A percentile compares a stretch with the other conserved stretches of the same genome.
These are phyloP conservation scores for Eurytoma adleriae DNA, from an alignment of 2,888 invertebrate species.

Conservation along the genomic window DNA sequence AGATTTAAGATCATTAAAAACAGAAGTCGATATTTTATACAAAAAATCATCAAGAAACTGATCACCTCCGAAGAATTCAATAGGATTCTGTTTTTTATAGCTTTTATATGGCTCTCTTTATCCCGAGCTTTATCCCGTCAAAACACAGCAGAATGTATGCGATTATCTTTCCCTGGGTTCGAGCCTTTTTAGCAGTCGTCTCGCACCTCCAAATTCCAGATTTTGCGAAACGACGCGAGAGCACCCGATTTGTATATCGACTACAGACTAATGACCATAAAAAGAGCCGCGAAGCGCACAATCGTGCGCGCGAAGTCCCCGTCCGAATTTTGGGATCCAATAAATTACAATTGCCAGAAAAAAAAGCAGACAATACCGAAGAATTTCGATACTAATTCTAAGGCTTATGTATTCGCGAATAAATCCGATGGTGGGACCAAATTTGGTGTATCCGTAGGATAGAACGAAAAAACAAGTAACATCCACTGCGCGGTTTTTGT, in stretches of 20 bases:
- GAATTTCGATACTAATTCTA: not conserved
- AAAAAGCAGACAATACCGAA: not conserved
- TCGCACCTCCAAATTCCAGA: constrained; percentile 11
- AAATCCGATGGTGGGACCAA: constrained; percentile 18
- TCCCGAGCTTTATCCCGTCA: constrained; percentile 20
- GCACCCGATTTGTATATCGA: constrained; percentile 32
- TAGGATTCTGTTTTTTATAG: not conserved
- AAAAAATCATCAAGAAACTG: too few relatives aligned
- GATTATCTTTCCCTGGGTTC: constrained; percentile 24
- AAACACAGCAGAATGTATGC: not conserved
- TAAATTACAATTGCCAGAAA: not conserved
- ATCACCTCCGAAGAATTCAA: too few relatives aligned
- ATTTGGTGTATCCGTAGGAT: constrained; percentile 28
- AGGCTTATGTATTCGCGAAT: not conserved
- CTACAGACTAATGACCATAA: not conserved
- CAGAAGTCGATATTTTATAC: too few relatives aligned
- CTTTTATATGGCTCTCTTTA: constrained; percentile 32
- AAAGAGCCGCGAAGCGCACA: not conserved
- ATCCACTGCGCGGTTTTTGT: not conserved
- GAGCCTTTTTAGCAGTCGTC: constrained; percentile 38
- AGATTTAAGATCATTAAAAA: too few relatives aligned
- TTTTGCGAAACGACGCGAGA: constrained; percentile 17
- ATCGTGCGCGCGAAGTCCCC: too few relatives aligned
- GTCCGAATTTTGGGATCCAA: too few relatives aligned
- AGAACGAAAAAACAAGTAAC: not conserved